Base-by-base conservation (phyloP, 2,797 vertebrate species). In the Erethizon dorsatum region DNA sequence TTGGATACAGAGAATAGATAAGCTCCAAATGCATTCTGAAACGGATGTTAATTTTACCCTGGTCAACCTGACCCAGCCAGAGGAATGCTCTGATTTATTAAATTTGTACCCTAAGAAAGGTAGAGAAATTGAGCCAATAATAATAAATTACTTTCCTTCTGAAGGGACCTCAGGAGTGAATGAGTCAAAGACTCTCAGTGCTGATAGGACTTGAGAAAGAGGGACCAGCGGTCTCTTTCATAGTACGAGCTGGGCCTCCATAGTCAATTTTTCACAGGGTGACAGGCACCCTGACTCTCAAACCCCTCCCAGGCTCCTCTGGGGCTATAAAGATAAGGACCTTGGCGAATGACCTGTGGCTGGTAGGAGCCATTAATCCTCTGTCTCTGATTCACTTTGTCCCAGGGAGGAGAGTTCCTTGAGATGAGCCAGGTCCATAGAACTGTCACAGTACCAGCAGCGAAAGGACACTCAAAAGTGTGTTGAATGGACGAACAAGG, bases 41-140 rank as follows among this genome's bases (percentile, higher is more conserved):
- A 45, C 13, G 78, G 83, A 67, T 18, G 41, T 45, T 95, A 50
- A 71, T 73, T 94, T 96, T 91, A 71, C n/a, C 14, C 18, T 85
- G 90, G 90, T 95, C 90, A 91, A 5, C 33, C 50, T 90, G 86
- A 97, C 63, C 83, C 47, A 89, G 80, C 15, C 37, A 80, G 94
- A 89, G 88, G 26, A 95, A 85, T 41, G 12, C 28, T 95, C 59
- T 67, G 77, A 57, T 61, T 92, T 65, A 37, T 92, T 92, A 77
- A 83, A 84, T 50, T 83, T 65, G 8, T 54, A n/a, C 86, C n/a
- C 63, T 90, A 28, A 41, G 22, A 45, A 82, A 90, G 67, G 57
- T 69, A 54, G 69, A 91, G 75, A 95, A 84, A 82, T 31, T 3
- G 45, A 95, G 45, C n/a, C 65, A 82, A 57, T 52, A 37, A 47